Evolutionary conservation across 2,797 vertebrate genomes (phyloP).

Genomic region (Pipistrellus pygmaeus): DNA sequence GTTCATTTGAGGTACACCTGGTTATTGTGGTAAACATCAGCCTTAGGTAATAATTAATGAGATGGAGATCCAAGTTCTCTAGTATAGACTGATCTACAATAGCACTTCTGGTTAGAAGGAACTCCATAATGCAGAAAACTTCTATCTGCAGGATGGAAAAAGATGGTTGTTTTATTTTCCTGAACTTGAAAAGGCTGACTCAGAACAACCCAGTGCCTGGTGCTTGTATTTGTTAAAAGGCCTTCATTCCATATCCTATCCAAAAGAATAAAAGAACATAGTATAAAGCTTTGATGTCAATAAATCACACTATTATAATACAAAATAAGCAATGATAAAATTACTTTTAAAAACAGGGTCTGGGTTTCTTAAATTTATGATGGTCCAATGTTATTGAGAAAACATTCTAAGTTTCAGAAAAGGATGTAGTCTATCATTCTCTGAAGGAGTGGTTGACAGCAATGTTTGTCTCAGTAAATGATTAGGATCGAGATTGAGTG

Average conservation of each 20-base stretch:
- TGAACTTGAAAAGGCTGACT: neutral
- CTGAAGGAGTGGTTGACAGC: neutral
- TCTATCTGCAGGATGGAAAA: neutral
- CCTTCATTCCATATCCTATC: neutral
- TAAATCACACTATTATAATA: neutral
- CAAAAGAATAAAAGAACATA: neutral
- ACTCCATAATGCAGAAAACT: neutral
- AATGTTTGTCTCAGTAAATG: neutral
- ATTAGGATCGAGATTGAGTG: neutral
- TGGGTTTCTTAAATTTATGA: constrained; percentile 21
- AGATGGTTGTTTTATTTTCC: neutral
- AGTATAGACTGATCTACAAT: neutral
- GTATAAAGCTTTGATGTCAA: constrained; percentile 28
- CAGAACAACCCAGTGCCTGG: neutral
- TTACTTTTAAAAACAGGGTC: neutral
- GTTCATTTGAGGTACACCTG: neutral
- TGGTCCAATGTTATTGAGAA: neutral
- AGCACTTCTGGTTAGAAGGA: constrained; percentile 12
- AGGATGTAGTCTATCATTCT: neutral
- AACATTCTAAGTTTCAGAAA: constrained; percentile 8
- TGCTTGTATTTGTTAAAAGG: neutral
- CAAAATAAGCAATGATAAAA: constrained; percentile 41
- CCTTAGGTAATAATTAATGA: neutral
- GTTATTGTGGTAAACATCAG: neutral
- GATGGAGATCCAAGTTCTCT: neutral